A percentile compares a stretch with the other conserved stretches of the same genome.
Evolutionary conservation across 2,888 invertebrate genomes (phyloP).

Genomic region (Chrysotoxum bicinctum): DNA sequence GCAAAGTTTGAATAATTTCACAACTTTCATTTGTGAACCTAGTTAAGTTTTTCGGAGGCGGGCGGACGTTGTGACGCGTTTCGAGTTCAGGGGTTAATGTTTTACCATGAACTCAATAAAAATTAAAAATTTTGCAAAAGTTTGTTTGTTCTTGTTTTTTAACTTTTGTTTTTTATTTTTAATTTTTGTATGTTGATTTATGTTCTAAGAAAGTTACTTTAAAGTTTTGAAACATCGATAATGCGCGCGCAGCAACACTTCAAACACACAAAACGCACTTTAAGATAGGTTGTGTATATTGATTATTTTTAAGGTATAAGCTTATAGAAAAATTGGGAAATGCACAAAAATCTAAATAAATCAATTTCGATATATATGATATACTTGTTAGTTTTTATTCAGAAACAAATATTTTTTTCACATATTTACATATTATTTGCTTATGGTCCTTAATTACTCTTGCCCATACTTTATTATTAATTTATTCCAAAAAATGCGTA

Average conservation of each 20-base stretch:
- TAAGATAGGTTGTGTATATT: background rate
- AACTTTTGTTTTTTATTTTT: conserved; percentile 25
- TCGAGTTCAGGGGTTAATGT: conserved; percentile 69
- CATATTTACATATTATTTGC: no score
- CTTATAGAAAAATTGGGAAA: no score
- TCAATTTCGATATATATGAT: no score
- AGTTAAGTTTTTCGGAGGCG: conserved; percentile 72
- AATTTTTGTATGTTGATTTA: conserved; percentile 24
- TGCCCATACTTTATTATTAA: no score
- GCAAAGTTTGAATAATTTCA: conserved; percentile 73
- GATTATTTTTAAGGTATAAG: background rate
- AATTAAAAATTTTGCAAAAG: conserved; percentile 68
- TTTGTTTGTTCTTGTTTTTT: conserved; percentile 43
- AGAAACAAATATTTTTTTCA: no score
- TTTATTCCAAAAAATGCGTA: no score
- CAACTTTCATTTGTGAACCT: conserved; percentile 73
- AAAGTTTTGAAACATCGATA: conserved; percentile 60
- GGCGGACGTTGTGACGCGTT: conserved; percentile 70
- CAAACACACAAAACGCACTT: background rate
- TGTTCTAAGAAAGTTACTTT: conserved; percentile 64
- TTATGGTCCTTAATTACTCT: no score
- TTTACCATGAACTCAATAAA: conserved; percentile 71
- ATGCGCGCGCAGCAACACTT: conserved; percentile 66
- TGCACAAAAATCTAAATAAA: no score
- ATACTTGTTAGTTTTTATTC: no score